Evolutionary conservation across 2,797 vertebrate genomes (phyloP).

Genomic region (Hemitrygon akajei): DNA sequence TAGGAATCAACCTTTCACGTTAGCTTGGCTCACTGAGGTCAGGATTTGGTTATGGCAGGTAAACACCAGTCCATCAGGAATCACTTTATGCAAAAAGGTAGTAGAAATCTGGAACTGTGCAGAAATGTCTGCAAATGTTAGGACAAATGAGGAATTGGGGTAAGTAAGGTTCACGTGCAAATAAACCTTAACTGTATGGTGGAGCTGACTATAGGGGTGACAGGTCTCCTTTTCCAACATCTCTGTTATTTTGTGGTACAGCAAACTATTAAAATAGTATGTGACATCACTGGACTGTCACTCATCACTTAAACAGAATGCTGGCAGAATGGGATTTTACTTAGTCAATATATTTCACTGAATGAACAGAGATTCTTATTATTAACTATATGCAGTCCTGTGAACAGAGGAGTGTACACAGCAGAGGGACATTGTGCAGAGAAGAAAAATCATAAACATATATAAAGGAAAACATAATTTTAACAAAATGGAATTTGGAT

Average conservation of each 20-base stretch:
- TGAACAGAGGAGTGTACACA: neutral
- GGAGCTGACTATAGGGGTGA: neutral
- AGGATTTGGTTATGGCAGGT: neutral
- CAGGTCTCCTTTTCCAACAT: neutral
- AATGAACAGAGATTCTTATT: neutral
- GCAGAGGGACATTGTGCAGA: neutral
- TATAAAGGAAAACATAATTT: neutral
- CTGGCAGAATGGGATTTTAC: neutral
- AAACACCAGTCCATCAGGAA: neutral
- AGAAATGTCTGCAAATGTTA: neutral
- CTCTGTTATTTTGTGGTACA: neutral
- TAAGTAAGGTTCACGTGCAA: neutral
- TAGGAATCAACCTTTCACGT: neutral
- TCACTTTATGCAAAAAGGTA: neutral
- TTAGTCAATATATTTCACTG: neutral
- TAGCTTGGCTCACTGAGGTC: neutral
- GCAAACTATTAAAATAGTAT: too few relatives aligned
- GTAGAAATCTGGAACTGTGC: neutral
- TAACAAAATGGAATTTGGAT: constrained; percentile 4
- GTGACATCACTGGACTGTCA: neutral
- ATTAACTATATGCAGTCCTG: neutral
- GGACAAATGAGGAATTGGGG: neutral
- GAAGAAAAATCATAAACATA: neutral
- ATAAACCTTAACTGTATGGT: neutral
- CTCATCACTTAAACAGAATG: neutral